phyloP scores from a whole-genome alignment of 2,888 invertebrate species.

The Cephus pulcher region DNA sequence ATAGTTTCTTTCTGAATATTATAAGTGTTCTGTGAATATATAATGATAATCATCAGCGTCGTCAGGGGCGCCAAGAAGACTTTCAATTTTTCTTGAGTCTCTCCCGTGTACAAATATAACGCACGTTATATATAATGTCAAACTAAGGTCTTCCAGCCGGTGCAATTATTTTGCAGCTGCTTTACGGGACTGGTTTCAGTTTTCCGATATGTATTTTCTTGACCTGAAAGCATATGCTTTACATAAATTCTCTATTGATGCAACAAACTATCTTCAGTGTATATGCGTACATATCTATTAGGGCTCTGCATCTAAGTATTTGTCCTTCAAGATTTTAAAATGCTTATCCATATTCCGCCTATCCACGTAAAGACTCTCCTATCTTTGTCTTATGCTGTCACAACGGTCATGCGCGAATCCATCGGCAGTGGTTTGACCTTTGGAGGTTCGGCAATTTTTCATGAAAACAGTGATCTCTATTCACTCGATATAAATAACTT shows the following conservation, averaged over 20 bases:
- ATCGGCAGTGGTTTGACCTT: neutral
- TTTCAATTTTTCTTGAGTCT: neutral
- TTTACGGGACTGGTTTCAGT: neutral
- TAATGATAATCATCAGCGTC: neutral
- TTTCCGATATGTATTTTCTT: constrained; percentile 35
- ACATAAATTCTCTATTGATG: neutral
- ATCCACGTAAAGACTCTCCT: neutral
- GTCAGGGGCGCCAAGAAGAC: neutral
- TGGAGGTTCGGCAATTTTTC: no score
- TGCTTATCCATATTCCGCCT: neutral
- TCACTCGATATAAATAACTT: no score
- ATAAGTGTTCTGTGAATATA: neutral
- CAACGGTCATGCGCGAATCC: neutral
- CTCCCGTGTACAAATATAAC: neutral
- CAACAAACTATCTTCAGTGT: neutral
- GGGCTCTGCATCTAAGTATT: neutral
- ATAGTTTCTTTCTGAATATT: neutral
- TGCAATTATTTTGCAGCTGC: neutral
- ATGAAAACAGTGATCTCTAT: no score
- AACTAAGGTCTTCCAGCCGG: neutral
- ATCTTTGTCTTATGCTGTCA: neutral
- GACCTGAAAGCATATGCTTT: constrained; percentile 35
- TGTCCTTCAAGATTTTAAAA: neutral
- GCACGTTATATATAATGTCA: neutral
- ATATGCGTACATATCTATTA: neutral